Conservation (phyloP, 2,888 invertebrate species). For the Andrena trimmerana region DNA sequence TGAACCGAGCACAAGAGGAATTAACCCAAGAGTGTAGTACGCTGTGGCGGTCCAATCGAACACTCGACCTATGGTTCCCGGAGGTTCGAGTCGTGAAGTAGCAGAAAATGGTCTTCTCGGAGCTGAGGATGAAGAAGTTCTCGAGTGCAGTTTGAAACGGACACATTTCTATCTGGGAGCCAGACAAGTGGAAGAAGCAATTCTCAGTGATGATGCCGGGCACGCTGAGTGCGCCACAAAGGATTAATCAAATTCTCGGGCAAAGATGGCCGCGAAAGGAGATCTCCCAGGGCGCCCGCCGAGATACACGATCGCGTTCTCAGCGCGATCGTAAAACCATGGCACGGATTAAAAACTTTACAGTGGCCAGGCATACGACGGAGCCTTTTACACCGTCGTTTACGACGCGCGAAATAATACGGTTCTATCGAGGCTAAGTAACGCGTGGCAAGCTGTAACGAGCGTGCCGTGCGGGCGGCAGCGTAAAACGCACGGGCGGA, state of each 20-base stretch:
- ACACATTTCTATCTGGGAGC: neutral
- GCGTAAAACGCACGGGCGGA: slow-evolving; percentile 37
- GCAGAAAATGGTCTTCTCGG: neutral
- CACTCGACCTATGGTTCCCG: neutral
- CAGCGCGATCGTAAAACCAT: neutral
- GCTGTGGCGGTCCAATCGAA: neutral
- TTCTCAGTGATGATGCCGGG: neutral
- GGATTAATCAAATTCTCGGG: neutral
- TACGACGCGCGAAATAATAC: slow-evolving; percentile 34
- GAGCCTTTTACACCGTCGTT: neutral
- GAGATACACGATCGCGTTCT: neutral
- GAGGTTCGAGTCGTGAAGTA: neutral
- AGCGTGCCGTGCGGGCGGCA: slow-evolving; percentile 31
- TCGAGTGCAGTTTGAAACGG: neutral
- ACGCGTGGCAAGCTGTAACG: slow-evolving; percentile 39
- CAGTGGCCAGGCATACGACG: neutral
- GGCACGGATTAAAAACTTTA: slow-evolving; percentile 7
- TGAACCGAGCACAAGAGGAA: neutral
- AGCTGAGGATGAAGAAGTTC: neutral
- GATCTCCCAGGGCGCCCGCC: neutral
- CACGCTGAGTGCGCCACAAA: neutral
- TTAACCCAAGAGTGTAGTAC: neutral
- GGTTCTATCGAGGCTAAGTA: slow-evolving; percentile 38
- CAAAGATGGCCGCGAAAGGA: neutral
- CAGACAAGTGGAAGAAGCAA: neutral